phyloP scores from a whole-genome alignment of 2,113 vertebrate species.

The Python bivittatus region DNA sequence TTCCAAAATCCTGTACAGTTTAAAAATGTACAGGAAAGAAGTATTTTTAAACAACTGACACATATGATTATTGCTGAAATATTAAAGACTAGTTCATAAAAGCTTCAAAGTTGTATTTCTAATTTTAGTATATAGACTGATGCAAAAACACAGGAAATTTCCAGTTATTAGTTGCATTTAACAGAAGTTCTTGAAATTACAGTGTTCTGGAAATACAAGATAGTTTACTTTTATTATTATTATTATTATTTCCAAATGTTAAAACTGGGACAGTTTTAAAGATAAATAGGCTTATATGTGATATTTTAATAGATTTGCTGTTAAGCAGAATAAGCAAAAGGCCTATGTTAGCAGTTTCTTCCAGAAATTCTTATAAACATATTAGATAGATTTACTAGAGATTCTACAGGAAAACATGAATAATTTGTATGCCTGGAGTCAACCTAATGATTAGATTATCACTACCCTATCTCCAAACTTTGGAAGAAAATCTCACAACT shows the following conservation, averaged over 20 bases:
- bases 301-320: constrained; percentile 69
- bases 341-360: constrained; percentile 59
- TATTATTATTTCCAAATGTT: constrained; percentile 70
- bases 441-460: constrained; percentile 64
- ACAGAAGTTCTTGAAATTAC: constrained; percentile 74
- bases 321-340: constrained; percentile 64
- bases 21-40: constrained; percentile 66
- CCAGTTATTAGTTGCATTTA: constrained; percentile 72
- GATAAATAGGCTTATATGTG: constrained; percentile 71
- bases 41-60: constrained; percentile 69
- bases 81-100: constrained; percentile 75
- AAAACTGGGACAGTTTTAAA: constrained; percentile 68
- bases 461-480: constrained; percentile 63
- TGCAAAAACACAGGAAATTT: constrained; percentile 69
- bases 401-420: constrained; percentile 73
- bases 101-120: constrained; percentile 70
- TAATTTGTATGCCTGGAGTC: constrained; percentile 68
- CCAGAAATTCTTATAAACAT: constrained; percentile 65
- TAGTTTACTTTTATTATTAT: constrained; percentile 66
- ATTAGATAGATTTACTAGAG: constrained; percentile 62
- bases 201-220: constrained; percentile 80
- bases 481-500: constrained; percentile 72
- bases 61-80: constrained; percentile 74
- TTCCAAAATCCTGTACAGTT: constrained; percentile 71
- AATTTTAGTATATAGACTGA: constrained; percentile 70